Percentiles rank a stretch among this genome's conserved stretches.
Conservation (phyloP, 1,140 invertebrate genomes). For the Pogonus chalceus region DNA sequence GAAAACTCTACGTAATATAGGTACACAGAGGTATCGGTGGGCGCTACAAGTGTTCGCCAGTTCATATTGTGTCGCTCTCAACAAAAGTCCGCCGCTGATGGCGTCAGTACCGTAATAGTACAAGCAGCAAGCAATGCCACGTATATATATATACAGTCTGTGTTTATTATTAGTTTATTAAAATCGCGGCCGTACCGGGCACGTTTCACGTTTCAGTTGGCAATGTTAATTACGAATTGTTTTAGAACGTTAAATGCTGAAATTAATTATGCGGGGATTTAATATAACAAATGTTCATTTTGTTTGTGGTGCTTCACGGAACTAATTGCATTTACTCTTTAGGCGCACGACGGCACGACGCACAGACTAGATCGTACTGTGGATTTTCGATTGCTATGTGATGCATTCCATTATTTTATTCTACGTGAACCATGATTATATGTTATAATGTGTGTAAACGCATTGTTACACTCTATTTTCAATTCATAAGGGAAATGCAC, state of each 20-base stretch:
- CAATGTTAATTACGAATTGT: not conserved
- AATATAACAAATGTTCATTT: not conserved
- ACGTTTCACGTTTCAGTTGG: not conserved
- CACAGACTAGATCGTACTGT: too few species aligned
- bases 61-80: not conserved
- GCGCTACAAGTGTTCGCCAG: not conserved
- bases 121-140: too few species aligned
- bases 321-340: not conserved
- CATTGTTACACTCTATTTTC: too few species aligned
- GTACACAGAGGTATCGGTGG: too few species aligned
- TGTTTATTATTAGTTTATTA: not conserved
- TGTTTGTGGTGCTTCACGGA: not conserved
- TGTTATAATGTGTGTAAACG: too few species aligned
- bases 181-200: not conserved
- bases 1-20: too few species aligned
- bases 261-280: not conserved
- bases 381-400: too few species aligned
- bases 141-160: too few species aligned
- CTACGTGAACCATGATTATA: too few species aligned
- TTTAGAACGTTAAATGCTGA: not conserved
- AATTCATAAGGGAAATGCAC: too few species aligned
- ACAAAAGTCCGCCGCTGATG: not conserved
- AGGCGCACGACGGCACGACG: too few species aligned
- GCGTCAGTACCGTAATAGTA: not conserved
- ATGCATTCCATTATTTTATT: too few species aligned